Evolutionary conservation across 1,140 invertebrate genomes (phyloP).

Genomic region (Micrasema minimum): DNA sequence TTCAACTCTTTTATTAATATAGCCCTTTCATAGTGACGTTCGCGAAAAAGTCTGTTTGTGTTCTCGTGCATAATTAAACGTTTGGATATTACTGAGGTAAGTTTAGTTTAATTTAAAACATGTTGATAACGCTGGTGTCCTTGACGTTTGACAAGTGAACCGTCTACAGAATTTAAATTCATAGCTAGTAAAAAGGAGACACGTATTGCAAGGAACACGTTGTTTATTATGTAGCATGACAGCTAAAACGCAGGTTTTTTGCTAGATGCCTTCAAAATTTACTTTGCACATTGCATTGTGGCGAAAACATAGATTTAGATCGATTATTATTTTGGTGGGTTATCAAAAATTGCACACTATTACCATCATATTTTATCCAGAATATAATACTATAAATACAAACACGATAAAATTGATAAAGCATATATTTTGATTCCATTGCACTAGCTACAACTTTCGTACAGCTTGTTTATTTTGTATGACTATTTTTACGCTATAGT

Average conservation of each 20-base stretch:
- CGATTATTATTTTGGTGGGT: background rate
- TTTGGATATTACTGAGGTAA: slow-evolving; percentile 31
- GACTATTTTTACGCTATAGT: no score
- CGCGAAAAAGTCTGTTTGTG: slow-evolving; percentile 26
- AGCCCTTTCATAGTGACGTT: slow-evolving; percentile 14
- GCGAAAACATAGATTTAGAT: slow-evolving; percentile 8
- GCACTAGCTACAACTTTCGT: no score
- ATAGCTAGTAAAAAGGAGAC: background rate
- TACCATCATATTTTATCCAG: no score
- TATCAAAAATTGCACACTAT: no score
- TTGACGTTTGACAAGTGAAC: slow-evolving; percentile 41
- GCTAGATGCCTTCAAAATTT: slow-evolving; percentile 2
- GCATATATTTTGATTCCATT: no score
- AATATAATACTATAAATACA: no score
- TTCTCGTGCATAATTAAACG: slow-evolving; percentile 23
- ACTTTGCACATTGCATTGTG: background rate
- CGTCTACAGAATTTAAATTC: slow-evolving; percentile 7
- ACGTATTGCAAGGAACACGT: no score
- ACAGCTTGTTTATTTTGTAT: no score
- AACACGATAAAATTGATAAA: no score
- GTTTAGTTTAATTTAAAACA: slow-evolving; percentile 38
- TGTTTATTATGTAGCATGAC: no score
- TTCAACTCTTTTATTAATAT: slow-evolving; percentile 30
- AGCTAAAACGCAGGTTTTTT: background rate
- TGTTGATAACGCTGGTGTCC: slow-evolving; percentile 39